These are phyloP conservation scores for Heliconius charithonia DNA, from an alignment of 2,888 invertebrate species.

Conservation along the genomic window DNA sequence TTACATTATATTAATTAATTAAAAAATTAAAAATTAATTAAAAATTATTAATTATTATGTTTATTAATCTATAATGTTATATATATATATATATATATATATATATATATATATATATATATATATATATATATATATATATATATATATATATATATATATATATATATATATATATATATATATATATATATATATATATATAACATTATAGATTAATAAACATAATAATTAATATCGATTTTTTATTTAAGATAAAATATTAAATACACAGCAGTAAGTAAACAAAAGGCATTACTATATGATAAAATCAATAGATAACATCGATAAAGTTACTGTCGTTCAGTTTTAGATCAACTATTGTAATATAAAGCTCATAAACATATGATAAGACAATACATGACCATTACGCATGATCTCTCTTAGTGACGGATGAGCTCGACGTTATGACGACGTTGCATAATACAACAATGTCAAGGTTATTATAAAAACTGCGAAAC, in stretches of 20 bases:
- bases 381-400: conserved; percentile 10
- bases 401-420: not conserved
- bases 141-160: too few species aligned
- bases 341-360: conserved; percentile 10
- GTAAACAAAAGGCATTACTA: not conserved
- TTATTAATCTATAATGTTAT: too few species aligned
- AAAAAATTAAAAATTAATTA: too few species aligned
- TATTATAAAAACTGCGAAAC: not conserved
- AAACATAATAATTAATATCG: too few species aligned
- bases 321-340: not conserved
- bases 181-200: too few species aligned
- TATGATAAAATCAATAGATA: conserved; percentile 14
- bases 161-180: too few species aligned
- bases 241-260: conserved; percentile 1
- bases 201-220: too few species aligned
- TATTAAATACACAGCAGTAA: not conserved
- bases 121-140: too few species aligned
- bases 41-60: too few species aligned
- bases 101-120: too few species aligned
- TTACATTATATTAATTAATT: too few species aligned
- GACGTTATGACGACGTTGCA: not conserved
- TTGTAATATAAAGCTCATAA: conserved; percentile 10
- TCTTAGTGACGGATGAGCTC: conserved; percentile 1
- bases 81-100: too few species aligned
- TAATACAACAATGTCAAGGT: conserved; percentile 20